phyloP scores from a whole-genome alignment of 2,113 vertebrate species.

The Muntiacus reevesi region DNA sequence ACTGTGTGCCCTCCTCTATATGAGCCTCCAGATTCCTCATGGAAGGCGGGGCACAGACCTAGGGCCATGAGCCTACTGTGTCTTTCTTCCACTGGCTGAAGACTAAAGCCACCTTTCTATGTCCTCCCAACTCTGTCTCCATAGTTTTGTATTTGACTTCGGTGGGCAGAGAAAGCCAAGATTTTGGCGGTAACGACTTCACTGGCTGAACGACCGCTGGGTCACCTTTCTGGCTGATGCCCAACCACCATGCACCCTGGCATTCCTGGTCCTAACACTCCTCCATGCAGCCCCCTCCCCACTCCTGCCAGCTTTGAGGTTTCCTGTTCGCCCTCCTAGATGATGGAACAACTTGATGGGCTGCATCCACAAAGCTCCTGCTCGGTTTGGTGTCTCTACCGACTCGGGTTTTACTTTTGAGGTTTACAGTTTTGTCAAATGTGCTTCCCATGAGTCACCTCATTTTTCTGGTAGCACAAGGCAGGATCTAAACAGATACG shows the following conservation, averaged over 20 bases:
- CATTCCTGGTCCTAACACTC: rapidly evolving
- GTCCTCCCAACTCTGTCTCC: not conserved
- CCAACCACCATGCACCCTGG: not conserved
- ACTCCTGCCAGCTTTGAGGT: not conserved
- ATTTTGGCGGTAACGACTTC: not conserved
- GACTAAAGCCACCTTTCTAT: not conserved
- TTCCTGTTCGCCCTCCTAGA: not conserved
- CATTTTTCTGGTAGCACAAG: not conserved
- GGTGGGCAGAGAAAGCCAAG: not conserved
- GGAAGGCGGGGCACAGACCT: not conserved
- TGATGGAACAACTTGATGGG: not conserved
- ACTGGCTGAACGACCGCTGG: no score
- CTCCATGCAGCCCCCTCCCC: not conserved
- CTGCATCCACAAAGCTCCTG: not conserved
- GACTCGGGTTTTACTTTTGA: not conserved
- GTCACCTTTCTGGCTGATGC: not conserved
- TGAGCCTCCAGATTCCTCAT: not conserved
- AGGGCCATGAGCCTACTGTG: not conserved
- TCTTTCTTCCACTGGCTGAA: not conserved
- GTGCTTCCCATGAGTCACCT: not conserved
- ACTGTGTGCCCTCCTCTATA: rapidly evolving
- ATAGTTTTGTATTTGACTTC: not conserved
- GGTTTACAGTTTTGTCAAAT: not conserved
- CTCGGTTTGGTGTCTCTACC: not conserved
- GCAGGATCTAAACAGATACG: not conserved